A percentile compares a stretch with the other conserved stretches of the same genome.
phyloP scores from a whole-genome alignment of 2,888 invertebrate species.

The Tenthredo notha region DNA sequence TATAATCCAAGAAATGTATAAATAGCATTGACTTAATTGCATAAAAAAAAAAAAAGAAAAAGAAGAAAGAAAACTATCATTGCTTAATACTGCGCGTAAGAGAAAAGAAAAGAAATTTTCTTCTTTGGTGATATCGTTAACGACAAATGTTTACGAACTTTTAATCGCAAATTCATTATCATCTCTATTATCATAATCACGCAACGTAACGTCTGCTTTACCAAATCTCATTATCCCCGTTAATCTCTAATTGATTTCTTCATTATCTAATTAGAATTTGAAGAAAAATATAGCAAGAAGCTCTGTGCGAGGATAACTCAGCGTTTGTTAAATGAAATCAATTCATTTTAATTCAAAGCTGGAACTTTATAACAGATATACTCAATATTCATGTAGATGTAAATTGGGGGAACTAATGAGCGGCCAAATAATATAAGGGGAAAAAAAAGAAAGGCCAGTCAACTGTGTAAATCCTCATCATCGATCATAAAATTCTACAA shows the following conservation, averaged over 20 bases:
- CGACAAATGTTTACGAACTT: not conserved
- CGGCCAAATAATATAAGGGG: not conserved
- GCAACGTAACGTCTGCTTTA: not conserved
- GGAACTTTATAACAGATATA: not conserved
- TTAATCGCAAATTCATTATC: not conserved
- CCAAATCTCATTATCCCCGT: not conserved
- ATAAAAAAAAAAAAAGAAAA: not conserved
- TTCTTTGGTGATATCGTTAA: not conserved
- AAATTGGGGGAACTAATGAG: not conserved
- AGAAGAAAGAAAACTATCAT: not conserved
- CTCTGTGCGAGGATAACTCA: not conserved
- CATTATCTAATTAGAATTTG: not conserved
- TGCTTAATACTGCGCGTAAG: not conserved
- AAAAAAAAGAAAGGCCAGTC: not conserved
- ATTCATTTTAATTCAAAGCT: not conserved
- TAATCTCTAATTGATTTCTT: constrained; percentile 5
- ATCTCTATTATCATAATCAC: not conserved
- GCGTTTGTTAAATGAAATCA: not conserved
- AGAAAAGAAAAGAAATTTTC: not conserved
- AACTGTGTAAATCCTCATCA: not conserved
- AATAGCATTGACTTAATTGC: not conserved
- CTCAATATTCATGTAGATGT: not conserved
- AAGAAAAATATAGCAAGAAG: not conserved
- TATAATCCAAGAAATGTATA: not conserved
- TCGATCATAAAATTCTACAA: not conserved